Percentiles rank a stretch among this genome's conserved stretches.
Conservation (phyloP, 2,888 invertebrate genomes). For the Sinhomidia bicolor region DNA sequence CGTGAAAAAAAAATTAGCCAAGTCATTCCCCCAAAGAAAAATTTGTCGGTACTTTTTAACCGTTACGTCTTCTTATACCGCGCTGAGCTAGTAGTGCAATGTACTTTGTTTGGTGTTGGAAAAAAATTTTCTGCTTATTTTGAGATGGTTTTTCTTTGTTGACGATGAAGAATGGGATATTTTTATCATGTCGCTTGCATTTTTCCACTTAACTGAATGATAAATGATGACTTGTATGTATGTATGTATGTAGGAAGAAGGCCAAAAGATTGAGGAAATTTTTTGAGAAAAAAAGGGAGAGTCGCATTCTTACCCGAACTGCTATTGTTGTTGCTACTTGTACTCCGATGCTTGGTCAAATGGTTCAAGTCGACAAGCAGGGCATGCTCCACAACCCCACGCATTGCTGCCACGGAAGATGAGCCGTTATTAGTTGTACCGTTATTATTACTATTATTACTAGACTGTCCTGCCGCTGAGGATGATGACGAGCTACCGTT, state of each 20-base stretch:
- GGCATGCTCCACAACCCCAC: constrained; percentile 66
- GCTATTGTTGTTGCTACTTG: constrained; percentile 60
- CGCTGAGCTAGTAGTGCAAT: neutral
- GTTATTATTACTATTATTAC: constrained; percentile 35
- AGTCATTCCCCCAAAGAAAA: constrained; percentile 58
- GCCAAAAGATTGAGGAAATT: too few species aligned
- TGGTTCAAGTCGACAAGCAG: constrained; percentile 71
- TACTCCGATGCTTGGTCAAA: constrained; percentile 71
- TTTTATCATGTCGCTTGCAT: neutral
- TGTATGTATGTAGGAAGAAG: too few species aligned
- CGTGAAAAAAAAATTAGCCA: constrained; percentile 12
- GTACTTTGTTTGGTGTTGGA: neutral
- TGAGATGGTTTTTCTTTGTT: constrained; percentile 11
- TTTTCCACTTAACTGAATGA: constrained; percentile 28
- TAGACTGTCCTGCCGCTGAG: constrained; percentile 12
- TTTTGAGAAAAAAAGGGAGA: neutral
- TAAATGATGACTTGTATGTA: too few species aligned
- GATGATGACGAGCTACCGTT: too few species aligned
- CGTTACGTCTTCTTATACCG: too few species aligned
- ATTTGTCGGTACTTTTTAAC: too few species aligned
- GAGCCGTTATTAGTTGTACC: constrained; percentile 44
- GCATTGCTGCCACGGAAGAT: constrained; percentile 49
- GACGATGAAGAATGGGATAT: constrained; percentile 8
- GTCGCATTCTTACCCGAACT: constrained; percentile 66
- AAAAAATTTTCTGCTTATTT: constrained; percentile 26